A percentile compares a stretch with the other conserved stretches of the same genome.
phyloP scores from a whole-genome alignment of 2,113 vertebrate species.

The Lipophrys pholis region DNA sequence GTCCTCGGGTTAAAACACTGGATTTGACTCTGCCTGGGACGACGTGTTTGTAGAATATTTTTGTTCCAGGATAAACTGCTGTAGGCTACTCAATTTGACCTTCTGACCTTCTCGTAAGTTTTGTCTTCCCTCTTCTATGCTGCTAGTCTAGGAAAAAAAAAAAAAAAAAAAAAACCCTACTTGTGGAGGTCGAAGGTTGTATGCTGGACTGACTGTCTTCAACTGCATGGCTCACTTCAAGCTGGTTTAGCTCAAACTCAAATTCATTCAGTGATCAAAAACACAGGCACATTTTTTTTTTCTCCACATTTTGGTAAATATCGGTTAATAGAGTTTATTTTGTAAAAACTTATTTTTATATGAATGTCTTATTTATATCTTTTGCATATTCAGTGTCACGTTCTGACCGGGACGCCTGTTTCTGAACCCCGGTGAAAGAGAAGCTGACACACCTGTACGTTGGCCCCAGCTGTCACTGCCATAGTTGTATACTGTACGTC shows the following conservation, averaged over 20 bases:
- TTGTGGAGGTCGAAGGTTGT: conserved; percentile 70
- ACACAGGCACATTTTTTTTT: conserved; percentile 82
- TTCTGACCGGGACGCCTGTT: conserved; percentile 69
- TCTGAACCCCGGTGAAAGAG: conserved; percentile 63
- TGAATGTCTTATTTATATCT: conserved; percentile 98
- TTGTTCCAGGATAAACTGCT: conserved; percentile 76
- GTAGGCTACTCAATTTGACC: conserved; percentile 80
- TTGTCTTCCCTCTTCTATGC: conserved; percentile 87
- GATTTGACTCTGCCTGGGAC: conserved; percentile 63
- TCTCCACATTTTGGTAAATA: conserved; percentile 87
- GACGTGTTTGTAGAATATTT: conserved; percentile 46
- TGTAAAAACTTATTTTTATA: conserved; percentile 99
- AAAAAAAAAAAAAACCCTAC: conserved; percentile 75
- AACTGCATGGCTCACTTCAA: conserved; percentile 60
- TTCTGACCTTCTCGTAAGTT: conserved; percentile 57
- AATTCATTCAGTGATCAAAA: conserved; percentile 73
- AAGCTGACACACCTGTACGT: conserved; percentile 64
- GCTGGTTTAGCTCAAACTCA: conserved; percentile 70
- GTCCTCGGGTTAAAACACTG: conserved; percentile 69
- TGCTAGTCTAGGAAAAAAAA: conserved; percentile 91
- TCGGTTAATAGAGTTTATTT: conserved; percentile 95
- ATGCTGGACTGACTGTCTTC: conserved; percentile 59
- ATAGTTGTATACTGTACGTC: conserved; percentile 74
- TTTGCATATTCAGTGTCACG: conserved; percentile 82
- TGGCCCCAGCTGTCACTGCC: conserved; percentile 73